Percentiles rank a stretch among this genome's conserved stretches.
Evolutionary conservation across 2,797 vertebrate species (phyloP).

Genomic region (Gambusia yucatana): DNA sequence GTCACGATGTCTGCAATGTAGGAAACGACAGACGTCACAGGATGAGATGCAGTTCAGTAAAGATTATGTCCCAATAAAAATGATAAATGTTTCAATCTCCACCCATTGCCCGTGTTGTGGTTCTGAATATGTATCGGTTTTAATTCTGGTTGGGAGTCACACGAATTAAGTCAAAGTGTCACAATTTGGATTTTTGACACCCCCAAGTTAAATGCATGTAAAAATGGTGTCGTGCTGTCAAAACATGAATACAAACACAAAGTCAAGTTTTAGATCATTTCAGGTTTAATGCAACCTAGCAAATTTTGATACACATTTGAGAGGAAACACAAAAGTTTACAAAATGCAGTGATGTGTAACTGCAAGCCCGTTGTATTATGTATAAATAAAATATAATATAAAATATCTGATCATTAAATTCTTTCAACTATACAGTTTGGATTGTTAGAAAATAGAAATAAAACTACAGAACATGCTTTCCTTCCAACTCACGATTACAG

Average conservation of each 20-base stretch:
- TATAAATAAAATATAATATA: constrained; percentile 67
- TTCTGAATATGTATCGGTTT: neutral
- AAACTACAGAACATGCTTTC: constrained; percentile 37
- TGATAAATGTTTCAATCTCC: neutral
- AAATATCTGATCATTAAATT: constrained; percentile 59
- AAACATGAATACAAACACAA: neutral
- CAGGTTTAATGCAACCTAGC: constrained; percentile 62
- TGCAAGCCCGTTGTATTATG: constrained; percentile 15
- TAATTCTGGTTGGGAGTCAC: neutral
- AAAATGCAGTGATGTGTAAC: constrained; percentile 47
- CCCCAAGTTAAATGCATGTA: neutral
- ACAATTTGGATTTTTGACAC: no score
- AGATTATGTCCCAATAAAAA: no score
- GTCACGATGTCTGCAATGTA: neutral
- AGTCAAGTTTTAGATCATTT: constrained; percentile 25
- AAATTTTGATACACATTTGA: constrained; percentile 39
- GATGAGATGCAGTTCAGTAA: neutral
- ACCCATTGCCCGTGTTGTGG: neutral
- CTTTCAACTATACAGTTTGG: constrained; percentile 50
- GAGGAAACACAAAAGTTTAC: constrained; percentile 34
- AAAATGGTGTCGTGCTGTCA: neutral
- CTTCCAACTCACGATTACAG: constrained; percentile 17
- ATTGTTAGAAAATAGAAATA: constrained; percentile 55
- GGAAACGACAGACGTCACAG: neutral
- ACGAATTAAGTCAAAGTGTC: neutral